Base-by-base conservation (phyloP, 2,113 vertebrate genomes). In the Corythoichthys intestinalis region DNA sequence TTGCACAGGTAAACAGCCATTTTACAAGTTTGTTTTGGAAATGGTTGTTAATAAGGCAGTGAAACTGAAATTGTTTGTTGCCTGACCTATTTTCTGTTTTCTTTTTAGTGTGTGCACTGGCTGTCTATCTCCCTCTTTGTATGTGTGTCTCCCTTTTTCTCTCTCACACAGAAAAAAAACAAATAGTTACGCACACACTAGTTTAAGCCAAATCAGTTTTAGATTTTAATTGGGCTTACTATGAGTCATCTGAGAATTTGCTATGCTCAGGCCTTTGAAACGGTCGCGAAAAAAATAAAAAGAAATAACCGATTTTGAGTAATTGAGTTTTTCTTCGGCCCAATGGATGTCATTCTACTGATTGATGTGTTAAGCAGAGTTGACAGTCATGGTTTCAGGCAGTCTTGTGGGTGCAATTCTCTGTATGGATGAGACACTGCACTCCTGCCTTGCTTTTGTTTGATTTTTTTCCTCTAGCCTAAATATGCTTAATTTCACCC, bases 331-430 rank as follows among this genome's bases (percentile, higher is more conserved):
- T 64, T 67, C 64, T 17, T 44, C 47, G 58, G 64, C 47, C 59
- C 62, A 46, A 4, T 71, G 64, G 48, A 46, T 38, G 65, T 47
- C n/a, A 53, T 52, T 46, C 17, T 58, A 28, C 61, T 58, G 44
- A 75, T 57, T 66, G 69, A 53, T 75, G 62, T 53, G 13, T 70
- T 70, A 66, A 72, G 62, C 50, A 48, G 62, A 58, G 70, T 20
- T 39, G 73, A 38, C 71, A 67, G 50, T 54, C 0, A 0, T 28
- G 39, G 59, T 54, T 69, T 52, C 52, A 41, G 72, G 59, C 5
- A 2, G 39, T 50, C 60, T 17, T 64, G 67, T 76, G 64, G 67
- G 59, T 60, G 53, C 38, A 44, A 52, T 61, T 56, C 6, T 69
- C 59, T 73, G 35, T 44, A 44, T 61, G 49, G 72, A 65, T 41